Conservation (phyloP, 1,140 invertebrate species). For the Drosophila novamexicana region DNA sequence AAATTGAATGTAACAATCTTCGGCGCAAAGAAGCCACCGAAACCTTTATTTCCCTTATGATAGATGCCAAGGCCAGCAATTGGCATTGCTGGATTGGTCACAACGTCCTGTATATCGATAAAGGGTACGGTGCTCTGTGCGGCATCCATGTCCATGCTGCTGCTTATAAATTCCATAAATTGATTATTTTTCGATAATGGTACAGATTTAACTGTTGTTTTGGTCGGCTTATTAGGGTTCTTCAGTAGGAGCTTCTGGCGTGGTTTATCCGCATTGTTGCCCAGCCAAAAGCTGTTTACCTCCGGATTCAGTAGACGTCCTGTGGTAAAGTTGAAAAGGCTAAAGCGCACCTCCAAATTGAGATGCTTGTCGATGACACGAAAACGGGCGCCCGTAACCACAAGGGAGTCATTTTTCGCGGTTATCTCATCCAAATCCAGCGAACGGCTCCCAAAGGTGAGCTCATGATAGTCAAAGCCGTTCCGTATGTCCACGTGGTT, state of each 20-base stretch:
- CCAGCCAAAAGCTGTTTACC: slow-evolving; percentile 89
- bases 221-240: slow-evolving; percentile 89
- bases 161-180: slow-evolving; percentile 90
- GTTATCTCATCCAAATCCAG: slow-evolving; percentile 92
- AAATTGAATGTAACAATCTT: slow-evolving; percentile 92
- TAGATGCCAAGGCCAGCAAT: slow-evolving; percentile 89
- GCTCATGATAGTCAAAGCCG: slow-evolving; percentile 89
- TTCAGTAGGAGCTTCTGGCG: slow-evolving; percentile 87
- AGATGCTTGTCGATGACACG: slow-evolving; percentile 90
- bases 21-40: slow-evolving; percentile 90
- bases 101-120: slow-evolving; percentile 91
- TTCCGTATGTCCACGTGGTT: slow-evolving; percentile 85
- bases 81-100: slow-evolving; percentile 86
- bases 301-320: slow-evolving; percentile 87
- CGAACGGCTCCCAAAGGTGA: slow-evolving; percentile 89
- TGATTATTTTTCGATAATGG: slow-evolving; percentile 89
- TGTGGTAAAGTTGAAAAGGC: slow-evolving; percentile 90
- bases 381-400: slow-evolving; percentile 88
- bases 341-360: slow-evolving; percentile 92
- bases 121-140: slow-evolving; percentile 94
- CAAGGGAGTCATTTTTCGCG: slow-evolving; percentile 88
- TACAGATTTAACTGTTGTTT: slow-evolving; percentile 84
- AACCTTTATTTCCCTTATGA: slow-evolving; percentile 89
- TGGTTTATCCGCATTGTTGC: slow-evolving; percentile 86
- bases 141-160: slow-evolving; percentile 90